Percentiles rank a stretch among this genome's conserved stretches.
Conservation (phyloP, 2,888 invertebrate species). For the Xanthorhoe designata region DNA sequence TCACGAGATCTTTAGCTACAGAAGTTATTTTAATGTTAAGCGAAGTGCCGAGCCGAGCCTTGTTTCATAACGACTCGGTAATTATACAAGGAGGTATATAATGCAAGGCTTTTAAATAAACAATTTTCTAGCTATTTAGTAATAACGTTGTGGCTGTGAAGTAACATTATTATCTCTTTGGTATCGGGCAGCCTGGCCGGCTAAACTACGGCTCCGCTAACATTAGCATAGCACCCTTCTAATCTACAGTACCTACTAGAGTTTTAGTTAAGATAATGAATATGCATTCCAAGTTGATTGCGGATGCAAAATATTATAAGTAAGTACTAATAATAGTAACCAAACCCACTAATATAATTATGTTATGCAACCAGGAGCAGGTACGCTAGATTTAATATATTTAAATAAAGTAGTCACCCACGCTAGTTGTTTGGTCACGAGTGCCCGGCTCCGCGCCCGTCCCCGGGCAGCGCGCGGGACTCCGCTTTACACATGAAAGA, state of each 20-base stretch:
- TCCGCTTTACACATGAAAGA: not conserved
- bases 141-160: not conserved
- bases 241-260: not conserved
- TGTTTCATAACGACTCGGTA: not conserved
- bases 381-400: not conserved
- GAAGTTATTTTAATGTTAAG: not conserved
- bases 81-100: not conserved
- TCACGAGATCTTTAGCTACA: not conserved
- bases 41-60: not conserved
- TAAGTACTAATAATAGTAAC: not conserved
- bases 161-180: not conserved
- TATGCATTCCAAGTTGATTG: not conserved
- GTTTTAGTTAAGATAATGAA: not conserved
- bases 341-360: not conserved
- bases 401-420: not conserved
- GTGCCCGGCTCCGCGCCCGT: not conserved
- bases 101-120: not conserved
- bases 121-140: not conserved
- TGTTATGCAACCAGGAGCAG: slow-evolving; percentile 1
- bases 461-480: too few relatives aligned
- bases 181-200: not conserved
- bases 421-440: not conserved
- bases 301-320: not conserved
- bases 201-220: not conserved
- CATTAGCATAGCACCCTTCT: not conserved